Evolutionary conservation across 2,888 invertebrate genomes (phyloP).

Genomic region (Folsomia candida): DNA sequence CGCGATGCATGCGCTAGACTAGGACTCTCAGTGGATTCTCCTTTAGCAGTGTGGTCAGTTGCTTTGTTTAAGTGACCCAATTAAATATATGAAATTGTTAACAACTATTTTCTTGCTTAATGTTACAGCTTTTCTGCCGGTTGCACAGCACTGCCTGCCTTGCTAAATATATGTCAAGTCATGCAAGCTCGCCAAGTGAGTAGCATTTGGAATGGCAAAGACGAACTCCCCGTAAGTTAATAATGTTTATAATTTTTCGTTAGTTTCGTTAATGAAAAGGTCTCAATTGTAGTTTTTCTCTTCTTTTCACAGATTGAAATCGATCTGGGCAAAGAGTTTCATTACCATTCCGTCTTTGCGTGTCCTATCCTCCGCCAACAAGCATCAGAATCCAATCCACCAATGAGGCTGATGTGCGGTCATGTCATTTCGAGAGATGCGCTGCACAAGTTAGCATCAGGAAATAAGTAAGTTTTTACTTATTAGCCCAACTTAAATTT

Average conservation of each 20-base stretch:
- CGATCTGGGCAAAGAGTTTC: slow-evolving; percentile 82
- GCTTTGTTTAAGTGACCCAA: neutral
- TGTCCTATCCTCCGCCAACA: slow-evolving; percentile 97
- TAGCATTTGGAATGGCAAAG: slow-evolving; percentile 90
- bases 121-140: slow-evolving; percentile 77
- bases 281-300: neutral
- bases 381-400: slow-evolving; percentile 92
- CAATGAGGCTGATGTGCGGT: slow-evolving; percentile 93
- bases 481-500: neutral
- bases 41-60: slow-evolving; percentile 76
- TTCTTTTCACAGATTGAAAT: slow-evolving; percentile 78
- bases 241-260: neutral
- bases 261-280: neutral
- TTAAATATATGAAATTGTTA: slow-evolving; percentile 10
- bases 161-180: slow-evolving; percentile 88
- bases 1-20: slow-evolving; percentile 87
- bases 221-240: slow-evolving; percentile 84
- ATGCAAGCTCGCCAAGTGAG: slow-evolving; percentile 86
- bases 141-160: slow-evolving; percentile 86
- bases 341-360: slow-evolving; percentile 97
- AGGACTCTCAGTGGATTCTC: slow-evolving; percentile 84
- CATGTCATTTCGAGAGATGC: slow-evolving; percentile 98
- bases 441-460: slow-evolving; percentile 86
- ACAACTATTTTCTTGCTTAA: slow-evolving; percentile 16
- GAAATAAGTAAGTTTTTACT: slow-evolving; percentile 71